Percentiles rank a stretch among this genome's conserved stretches.
Evolutionary conservation across 1,140 invertebrate species (phyloP).

Genomic region (Lerema accius): DNA sequence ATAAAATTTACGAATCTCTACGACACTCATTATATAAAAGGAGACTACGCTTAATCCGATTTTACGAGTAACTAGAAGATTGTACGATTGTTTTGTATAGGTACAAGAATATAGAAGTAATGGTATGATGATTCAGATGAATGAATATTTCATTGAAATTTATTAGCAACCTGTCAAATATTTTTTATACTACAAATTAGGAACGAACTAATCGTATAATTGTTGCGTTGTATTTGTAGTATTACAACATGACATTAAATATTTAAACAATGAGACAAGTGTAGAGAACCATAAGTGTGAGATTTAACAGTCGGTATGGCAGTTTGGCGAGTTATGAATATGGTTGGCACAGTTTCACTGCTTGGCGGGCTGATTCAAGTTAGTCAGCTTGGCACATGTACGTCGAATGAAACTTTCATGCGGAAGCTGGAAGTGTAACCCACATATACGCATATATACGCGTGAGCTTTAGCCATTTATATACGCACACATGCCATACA

Average conservation of each 20-base stretch:
- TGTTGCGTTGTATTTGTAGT: no score
- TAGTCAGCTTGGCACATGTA: constrained; percentile 52
- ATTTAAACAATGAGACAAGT: no score
- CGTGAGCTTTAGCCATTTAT: constrained; percentile 6
- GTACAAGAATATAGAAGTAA: constrained; percentile 2
- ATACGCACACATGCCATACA: constrained; percentile 5
- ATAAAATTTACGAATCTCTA: constrained; percentile 17
- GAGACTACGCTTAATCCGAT: not conserved
- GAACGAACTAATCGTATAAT: no score
- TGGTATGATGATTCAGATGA: no score
- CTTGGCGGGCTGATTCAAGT: constrained; percentile 31
- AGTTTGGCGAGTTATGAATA: constrained; percentile 39
- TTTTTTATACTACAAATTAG: no score
- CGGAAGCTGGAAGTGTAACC: constrained; percentile 35
- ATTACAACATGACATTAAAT: no score
- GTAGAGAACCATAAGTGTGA: not conserved
- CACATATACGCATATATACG: constrained; percentile 12
- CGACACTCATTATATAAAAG: constrained; percentile 10
- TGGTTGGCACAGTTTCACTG: constrained; percentile 41
- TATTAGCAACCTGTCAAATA: no score
- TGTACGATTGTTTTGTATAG: no score
- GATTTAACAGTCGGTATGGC: constrained; percentile 21
- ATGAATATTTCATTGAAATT: no score
- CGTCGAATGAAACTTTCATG: constrained; percentile 45
- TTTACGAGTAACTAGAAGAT: not conserved